Base-by-base conservation (phyloP, 2,888 invertebrate genomes). In the Notodonta ziczac region DNA sequence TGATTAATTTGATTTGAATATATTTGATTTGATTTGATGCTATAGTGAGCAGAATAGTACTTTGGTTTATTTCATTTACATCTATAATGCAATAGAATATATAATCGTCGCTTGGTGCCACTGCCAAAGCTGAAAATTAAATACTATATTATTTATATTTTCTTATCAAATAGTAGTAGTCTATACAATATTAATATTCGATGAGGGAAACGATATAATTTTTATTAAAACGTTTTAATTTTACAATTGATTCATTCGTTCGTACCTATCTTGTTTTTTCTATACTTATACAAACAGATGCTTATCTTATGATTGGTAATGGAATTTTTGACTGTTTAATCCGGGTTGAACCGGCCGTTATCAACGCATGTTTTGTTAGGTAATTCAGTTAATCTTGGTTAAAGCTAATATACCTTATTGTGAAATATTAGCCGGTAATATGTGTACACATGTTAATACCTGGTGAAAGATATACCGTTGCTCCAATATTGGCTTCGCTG, bases 261-360 rank as follows among this genome's bases (percentile, higher is more conserved):
- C n/a, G n/a, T 53, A 56, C 56, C 56, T 58, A 60, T 56, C 42
- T 12, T 58, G 13, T 42, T 40, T 61, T 35, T n/a, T 48, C 2
- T 48, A 4, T 8, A n/a, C n/a, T n/a, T n/a, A 48, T n/a, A 48
- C n/a, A 48, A 48, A 42, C 39, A 14, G 42, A 53, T 55, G 16
- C 40, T 35, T 56, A 48, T 57, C 57, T 65, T 71, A 63, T 78
- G 79, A 84, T 86, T 85, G 84, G 83, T 79, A 81, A 78, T 82
- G 87, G 84, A 86, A 86, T 81, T 80, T 86, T 87, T 83, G 78
- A 78, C 74, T 69, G 73, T 75, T 79, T 83, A 77, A 83, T 80
- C 81, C 76, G 60, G 69, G 61, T 76, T 71, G 66, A 74, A 75
- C 72, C 52, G 35, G 66, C 55, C 73, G 78, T 82, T 86, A 85